Percentiles rank a stretch among this genome's conserved stretches.
Evolutionary conservation across 2,113 vertebrate species (phyloP).

Genomic region (Agelaius tricolor): DNA sequence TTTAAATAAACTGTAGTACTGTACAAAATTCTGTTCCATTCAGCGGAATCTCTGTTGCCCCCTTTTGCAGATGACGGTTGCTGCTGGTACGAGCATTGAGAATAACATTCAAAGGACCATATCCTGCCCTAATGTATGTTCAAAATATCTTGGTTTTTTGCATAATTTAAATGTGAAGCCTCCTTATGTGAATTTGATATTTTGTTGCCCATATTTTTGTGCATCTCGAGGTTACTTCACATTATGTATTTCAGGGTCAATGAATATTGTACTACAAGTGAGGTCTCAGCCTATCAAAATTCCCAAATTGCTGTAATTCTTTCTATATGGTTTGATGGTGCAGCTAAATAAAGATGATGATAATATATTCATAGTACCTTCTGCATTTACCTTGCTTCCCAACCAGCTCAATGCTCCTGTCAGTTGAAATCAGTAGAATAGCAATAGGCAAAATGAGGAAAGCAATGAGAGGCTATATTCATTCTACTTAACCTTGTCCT

Average conservation of each 20-base stretch:
- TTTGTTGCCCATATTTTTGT: constrained; percentile 10
- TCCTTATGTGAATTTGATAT: constrained; percentile 51
- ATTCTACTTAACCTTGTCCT: not conserved
- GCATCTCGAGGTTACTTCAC: not conserved
- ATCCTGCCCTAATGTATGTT: constrained; percentile 78
- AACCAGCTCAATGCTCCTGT: not conserved
- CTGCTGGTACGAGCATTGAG: constrained; percentile 76
- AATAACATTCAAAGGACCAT: constrained; percentile 79
- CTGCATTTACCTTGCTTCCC: constrained; percentile 12
- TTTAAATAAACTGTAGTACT: constrained; percentile 23
- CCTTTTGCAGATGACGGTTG: constrained; percentile 77
- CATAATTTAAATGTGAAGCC: constrained; percentile 19
- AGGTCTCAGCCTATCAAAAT: not conserved
- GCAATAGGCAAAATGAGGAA: not conserved
- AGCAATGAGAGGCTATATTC: not conserved
- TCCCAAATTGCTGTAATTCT: not conserved
- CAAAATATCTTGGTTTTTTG: constrained; percentile 62
- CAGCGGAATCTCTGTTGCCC: constrained; percentile 68
- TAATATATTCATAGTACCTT: not conserved
- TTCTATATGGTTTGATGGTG: not conserved
- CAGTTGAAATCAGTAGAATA: constrained; percentile 12
- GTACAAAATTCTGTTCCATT: constrained; percentile 56
- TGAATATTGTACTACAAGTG: constrained; percentile 71
- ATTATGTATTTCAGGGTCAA: constrained; percentile 8
- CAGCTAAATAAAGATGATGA: not conserved